Evolutionary conservation across 2,797 vertebrate species (phyloP).

Genomic region (Urophycis tenuis): DNA sequence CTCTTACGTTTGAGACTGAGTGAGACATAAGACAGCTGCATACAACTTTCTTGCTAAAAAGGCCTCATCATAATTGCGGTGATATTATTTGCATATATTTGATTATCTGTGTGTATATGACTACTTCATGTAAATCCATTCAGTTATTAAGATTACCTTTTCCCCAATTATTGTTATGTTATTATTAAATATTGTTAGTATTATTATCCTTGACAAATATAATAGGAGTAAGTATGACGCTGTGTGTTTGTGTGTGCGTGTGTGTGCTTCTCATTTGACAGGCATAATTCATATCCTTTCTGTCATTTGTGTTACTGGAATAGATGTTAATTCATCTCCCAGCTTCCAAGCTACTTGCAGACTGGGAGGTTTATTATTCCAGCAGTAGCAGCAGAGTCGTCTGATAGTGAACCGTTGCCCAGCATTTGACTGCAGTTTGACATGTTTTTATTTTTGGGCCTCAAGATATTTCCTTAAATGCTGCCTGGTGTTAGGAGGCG

Average conservation of each 20-base stretch:
- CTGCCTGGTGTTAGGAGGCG: neutral
- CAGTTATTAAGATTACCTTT: neutral
- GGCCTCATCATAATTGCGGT: neutral
- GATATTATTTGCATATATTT: neutral
- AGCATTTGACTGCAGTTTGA: neutral
- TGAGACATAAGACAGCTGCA: neutral
- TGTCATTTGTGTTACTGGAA: neutral
- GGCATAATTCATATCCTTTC: conserved; percentile 1
- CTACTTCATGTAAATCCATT: neutral
- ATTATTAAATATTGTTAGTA: neutral
- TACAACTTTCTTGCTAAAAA: neutral
- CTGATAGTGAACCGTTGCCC: neutral
- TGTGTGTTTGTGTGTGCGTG: neutral
- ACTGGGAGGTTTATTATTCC: neutral
- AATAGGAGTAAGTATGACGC: neutral
- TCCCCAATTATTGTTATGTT: neutral
- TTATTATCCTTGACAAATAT: neutral
- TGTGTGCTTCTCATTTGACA: neutral
- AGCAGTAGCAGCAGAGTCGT: neutral
- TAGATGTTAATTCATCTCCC: neutral
- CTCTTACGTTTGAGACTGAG: neutral
- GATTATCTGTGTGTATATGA: neutral
- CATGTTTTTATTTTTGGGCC: neutral
- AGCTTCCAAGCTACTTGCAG: neutral
- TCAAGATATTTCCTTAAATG: neutral